These are phyloP conservation scores for Phasianus colchicus DNA, from an alignment of 2,113 vertebrate species.

Conservation along the genomic window DNA sequence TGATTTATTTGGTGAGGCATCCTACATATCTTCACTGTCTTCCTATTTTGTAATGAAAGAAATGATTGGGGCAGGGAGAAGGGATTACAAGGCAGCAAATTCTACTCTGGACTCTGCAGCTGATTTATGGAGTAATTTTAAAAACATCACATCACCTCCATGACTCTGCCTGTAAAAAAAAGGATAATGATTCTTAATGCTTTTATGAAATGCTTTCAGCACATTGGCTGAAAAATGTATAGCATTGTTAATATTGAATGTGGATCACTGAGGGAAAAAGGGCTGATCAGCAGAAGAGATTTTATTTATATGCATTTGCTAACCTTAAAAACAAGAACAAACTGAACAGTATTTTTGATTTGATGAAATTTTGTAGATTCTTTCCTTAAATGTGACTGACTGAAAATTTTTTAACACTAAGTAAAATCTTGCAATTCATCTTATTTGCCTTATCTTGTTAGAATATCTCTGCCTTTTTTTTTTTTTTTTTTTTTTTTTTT, in stretches of 20 bases:
- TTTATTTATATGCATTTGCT: background rate
- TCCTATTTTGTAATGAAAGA: background rate
- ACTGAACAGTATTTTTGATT: background rate
- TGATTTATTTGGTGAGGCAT: background rate
- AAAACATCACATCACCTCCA: background rate
- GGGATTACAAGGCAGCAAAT: background rate
- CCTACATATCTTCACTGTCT: background rate
- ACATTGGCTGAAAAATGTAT: background rate
- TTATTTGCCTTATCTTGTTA: background rate
- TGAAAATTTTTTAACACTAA: background rate
- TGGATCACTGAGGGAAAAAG: background rate
- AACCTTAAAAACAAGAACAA: background rate
- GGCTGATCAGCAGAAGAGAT: background rate
- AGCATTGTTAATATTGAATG: background rate
- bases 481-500: background rate
- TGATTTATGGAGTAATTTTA: background rate
- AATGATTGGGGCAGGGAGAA: background rate
- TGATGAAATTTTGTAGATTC: background rate
- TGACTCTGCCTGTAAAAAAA: background rate
- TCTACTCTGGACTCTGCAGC: background rate
- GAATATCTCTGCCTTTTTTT: background rate
- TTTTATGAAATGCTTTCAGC: background rate
- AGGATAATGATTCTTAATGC: background rate
- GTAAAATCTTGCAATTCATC: background rate
- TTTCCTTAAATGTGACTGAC: background rate